Evolutionary conservation across 2,888 invertebrate species (phyloP).

Genomic region (Hemistola chrysoprasaria): DNA sequence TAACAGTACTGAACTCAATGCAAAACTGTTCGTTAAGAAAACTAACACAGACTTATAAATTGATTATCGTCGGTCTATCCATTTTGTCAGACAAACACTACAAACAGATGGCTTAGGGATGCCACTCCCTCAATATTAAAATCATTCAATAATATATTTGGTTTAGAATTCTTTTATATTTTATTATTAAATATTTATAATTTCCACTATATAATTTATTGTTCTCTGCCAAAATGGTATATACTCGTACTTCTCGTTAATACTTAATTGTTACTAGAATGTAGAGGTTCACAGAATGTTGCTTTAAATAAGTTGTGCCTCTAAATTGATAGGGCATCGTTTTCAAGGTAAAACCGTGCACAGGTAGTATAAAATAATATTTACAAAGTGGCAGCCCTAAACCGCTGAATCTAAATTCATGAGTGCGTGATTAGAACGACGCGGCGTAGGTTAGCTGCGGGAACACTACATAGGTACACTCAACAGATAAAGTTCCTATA

Average conservation of each 20-base stretch:
- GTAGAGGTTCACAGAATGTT: no score
- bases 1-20: conserved; percentile 3
- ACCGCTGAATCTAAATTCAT: conserved; percentile 56
- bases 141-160: no score
- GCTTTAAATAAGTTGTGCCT: no score
- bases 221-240: no score
- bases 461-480: conserved; percentile 20
- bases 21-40: conserved; percentile 28
- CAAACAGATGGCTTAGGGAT: conserved; percentile 31
- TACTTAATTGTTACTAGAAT: no score
- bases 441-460: conserved; percentile 37
- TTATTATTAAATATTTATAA: no score
- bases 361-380: no score
- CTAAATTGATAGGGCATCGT: no score
- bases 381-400: conserved; percentile 15
- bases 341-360: no score
- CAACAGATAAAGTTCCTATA: conserved; percentile 53
- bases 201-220: no score
- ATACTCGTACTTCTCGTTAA: no score
- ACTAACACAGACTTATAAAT: conserved; percentile 38
- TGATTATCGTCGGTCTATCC: conserved; percentile 38
- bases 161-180: no score
- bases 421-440: conserved; percentile 59
- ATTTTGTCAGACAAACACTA: conserved; percentile 41
- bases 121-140: conserved; percentile 14